phyloP scores from a whole-genome alignment of 2,797 vertebrate species.

The Euphonia xanthogaster region DNA sequence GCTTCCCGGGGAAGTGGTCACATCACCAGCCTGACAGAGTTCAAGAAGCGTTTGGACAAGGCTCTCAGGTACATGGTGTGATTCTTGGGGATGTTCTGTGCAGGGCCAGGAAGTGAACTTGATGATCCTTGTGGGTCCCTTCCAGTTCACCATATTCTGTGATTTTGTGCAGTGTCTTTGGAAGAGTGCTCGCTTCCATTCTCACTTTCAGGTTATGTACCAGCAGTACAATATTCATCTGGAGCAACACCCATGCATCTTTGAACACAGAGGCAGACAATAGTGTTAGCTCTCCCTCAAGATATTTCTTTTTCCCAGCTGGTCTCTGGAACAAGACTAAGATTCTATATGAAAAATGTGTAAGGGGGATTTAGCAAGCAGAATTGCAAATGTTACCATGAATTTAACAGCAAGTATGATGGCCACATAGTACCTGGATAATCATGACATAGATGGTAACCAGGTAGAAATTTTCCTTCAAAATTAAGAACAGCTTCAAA shows the following conservation, averaged over 20 bases:
- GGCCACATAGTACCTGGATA: not conserved
- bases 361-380: not conserved
- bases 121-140: not conserved
- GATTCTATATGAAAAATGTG: not conserved
- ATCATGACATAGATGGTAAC: not conserved
- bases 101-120: not conserved
- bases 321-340: not conserved
- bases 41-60: not conserved
- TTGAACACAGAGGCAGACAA: not conserved
- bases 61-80: not conserved
- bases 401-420: not conserved
- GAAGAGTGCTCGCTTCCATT: not conserved
- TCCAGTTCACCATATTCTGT: not conserved
- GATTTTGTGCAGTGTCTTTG: not conserved
- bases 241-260: not conserved
- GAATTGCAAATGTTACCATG: not conserved
- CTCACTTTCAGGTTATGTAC: not conserved
- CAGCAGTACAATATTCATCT: not conserved
- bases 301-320: not conserved
- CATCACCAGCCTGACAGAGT: not conserved
- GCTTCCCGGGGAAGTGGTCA: no score
- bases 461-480: not conserved
- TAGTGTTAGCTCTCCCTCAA: not conserved
- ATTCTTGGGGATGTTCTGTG: not conserved
- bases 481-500: not conserved